Percentiles rank a stretch among this genome's conserved stretches.
phyloP scores from a whole-genome alignment of 2,797 vertebrate genomes.

The Nyctalus aviator region DNA sequence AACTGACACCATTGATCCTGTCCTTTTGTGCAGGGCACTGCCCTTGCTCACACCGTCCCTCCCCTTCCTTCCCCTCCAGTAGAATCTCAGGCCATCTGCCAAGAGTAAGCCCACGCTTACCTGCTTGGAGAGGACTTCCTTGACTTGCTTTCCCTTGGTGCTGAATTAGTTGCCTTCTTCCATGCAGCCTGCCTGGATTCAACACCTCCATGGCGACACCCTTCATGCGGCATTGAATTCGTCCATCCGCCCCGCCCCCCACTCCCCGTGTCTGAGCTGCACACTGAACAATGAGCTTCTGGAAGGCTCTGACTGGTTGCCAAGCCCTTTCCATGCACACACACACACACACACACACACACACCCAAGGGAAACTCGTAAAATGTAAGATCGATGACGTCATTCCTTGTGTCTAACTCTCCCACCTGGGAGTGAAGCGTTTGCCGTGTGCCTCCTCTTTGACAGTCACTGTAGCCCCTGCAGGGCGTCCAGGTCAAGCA shows the following conservation, averaged over 20 bases:
- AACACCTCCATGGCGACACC: accelerated
- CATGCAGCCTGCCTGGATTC: neutral
- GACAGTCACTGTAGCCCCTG: too few relatives aligned
- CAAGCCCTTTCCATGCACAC: too few relatives aligned
- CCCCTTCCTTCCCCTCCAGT: neutral
- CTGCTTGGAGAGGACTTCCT: neutral
- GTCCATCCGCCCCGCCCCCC: neutral
- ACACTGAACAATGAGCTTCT: neutral
- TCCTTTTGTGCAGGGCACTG: accelerated
- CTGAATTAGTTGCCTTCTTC: neutral
- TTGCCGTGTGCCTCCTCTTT: neutral
- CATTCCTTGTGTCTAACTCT: too few relatives aligned
- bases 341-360: too few relatives aligned
- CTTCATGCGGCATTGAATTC: accelerated
- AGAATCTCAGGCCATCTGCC: neutral
- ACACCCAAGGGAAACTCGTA: too few relatives aligned
- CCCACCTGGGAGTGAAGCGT: too few relatives aligned
- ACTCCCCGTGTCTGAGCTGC: accelerated
- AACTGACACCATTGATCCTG: accelerated
- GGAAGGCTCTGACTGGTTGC: neutral
- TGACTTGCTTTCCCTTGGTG: neutral
- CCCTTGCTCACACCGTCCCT: accelerated
- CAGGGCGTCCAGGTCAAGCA: too few relatives aligned
- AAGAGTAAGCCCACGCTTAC: neutral
- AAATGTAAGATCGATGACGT: too few relatives aligned